A percentile compares a stretch with the other conserved stretches of the same genome.
Evolutionary conservation across 2,797 vertebrate genomes (phyloP).

Genomic region (Pempheris klunzingeri): DNA sequence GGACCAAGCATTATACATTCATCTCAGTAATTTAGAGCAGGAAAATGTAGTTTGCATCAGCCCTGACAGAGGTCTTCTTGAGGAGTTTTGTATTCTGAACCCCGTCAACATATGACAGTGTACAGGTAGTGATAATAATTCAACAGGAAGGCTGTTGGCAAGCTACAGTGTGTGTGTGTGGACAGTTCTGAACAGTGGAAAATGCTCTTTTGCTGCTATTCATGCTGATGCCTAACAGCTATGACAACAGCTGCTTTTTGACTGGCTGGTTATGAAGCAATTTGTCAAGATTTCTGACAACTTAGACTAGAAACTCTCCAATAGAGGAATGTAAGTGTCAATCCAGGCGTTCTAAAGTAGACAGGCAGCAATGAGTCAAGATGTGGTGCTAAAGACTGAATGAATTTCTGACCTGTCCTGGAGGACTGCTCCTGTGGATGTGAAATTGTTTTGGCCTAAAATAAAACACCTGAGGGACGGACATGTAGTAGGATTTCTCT

Average conservation of each 20-base stretch:
- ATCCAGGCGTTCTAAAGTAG: constrained; percentile 49
- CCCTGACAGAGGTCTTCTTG: constrained; percentile 35
- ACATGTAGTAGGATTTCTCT: constrained; percentile 2
- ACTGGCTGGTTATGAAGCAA: constrained; percentile 71
- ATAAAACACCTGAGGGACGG: neutral
- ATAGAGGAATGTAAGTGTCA: constrained; percentile 63
- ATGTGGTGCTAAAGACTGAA: constrained; percentile 46
- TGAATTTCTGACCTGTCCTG: constrained; percentile 40
- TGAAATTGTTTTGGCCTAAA: constrained; percentile 17
- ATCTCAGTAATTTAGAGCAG: constrained; percentile 18
- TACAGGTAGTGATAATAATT: constrained; percentile 48
- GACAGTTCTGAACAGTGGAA: constrained; percentile 44
- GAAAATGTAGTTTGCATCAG: neutral
- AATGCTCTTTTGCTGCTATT: constrained; percentile 50
- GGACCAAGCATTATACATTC: neutral
- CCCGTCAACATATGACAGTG: constrained; percentile 35
- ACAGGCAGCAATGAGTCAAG: constrained; percentile 52
- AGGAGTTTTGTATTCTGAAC: constrained; percentile 24
- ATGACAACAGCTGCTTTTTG: constrained; percentile 77
- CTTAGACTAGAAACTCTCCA: constrained; percentile 59
- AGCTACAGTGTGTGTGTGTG: constrained; percentile 34
- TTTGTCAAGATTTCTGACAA: constrained; percentile 78
- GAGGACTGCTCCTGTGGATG: constrained; percentile 25
- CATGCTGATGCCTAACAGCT: constrained; percentile 60
- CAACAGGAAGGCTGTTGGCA: constrained; percentile 36